Percentiles rank a stretch among this genome's conserved stretches.
Evolutionary conservation across 2,888 invertebrate species (phyloP).

Genomic region (Lasioglossum figueresi): DNA sequence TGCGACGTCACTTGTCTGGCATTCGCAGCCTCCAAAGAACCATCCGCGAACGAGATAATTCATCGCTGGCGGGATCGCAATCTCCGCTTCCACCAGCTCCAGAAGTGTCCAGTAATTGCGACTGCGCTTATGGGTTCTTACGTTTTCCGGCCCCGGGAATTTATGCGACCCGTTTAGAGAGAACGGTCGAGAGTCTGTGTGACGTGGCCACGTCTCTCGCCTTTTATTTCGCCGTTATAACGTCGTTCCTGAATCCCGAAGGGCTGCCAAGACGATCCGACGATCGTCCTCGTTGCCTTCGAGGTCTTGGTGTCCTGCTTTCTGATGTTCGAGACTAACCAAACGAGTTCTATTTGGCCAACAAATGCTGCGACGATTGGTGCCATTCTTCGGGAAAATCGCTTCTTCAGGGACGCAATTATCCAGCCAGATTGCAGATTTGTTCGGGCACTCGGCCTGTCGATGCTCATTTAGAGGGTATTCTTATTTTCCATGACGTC

Average conservation of each 20-base stretch:
- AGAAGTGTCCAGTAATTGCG: constrained; percentile 34
- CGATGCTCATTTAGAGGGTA: background rate
- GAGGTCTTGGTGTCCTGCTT: background rate
- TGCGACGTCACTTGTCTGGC: constrained; percentile 45
- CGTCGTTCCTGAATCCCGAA: background rate
- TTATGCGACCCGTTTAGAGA: constrained; percentile 62
- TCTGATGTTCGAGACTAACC: background rate
- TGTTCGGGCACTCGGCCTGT: background rate
- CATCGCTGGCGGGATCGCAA: constrained; percentile 31
- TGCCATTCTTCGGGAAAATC: background rate
- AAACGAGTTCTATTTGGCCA: background rate
- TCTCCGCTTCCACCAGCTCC: constrained; percentile 9
- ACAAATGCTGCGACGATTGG: background rate
- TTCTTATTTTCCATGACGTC: background rate
- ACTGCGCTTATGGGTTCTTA: constrained; percentile 25
- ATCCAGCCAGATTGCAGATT: background rate
- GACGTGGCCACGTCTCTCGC: constrained; percentile 3
- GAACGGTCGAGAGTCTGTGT: background rate
- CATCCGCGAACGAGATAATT: constrained; percentile 45
- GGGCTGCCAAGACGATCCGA: constrained; percentile 23
- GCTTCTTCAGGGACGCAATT: background rate
- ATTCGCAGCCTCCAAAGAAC: constrained; percentile 31
- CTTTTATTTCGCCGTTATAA: constrained; percentile 59
- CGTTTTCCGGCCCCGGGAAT: constrained; percentile 63
- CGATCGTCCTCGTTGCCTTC: constrained; percentile 14